Conservation (phyloP, 2,113 vertebrate genomes). For the Camelus bactrianus region DNA sequence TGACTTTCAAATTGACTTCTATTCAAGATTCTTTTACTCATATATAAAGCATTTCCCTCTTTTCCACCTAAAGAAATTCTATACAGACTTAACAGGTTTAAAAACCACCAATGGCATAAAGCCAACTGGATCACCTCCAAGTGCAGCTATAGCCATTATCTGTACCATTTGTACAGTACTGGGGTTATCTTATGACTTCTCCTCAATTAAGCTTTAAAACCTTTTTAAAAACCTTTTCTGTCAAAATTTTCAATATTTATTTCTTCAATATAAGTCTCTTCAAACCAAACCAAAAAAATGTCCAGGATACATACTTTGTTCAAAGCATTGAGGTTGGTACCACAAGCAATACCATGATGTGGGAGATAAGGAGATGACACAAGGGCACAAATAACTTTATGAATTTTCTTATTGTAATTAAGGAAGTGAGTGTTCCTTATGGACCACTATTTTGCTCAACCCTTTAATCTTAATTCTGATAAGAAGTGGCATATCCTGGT, state of each 20-base stretch:
- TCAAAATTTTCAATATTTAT: neutral
- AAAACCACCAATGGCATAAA: neutral
- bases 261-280: neutral
- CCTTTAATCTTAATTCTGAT: neutral
- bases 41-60: neutral
- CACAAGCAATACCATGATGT: neutral
- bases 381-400: neutral
- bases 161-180: neutral
- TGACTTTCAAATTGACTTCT: neutral
- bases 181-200: neutral
- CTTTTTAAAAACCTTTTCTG: neutral
- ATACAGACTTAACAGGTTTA: neutral
- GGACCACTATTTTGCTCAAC: neutral
- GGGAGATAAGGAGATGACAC: neutral
- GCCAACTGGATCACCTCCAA: neutral
- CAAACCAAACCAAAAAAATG: neutral
- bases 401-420: neutral
- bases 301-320: neutral
- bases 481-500: neutral
- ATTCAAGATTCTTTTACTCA: neutral
- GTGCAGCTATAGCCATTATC: neutral
- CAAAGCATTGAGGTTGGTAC: neutral
- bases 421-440: neutral
- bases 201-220: neutral
- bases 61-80: neutral